A percentile compares a stretch with the other conserved stretches of the same genome.
These are phyloP conservation scores for Choristoneura fumiferana DNA, from an alignment of 1,140 invertebrate species.

Conservation along the genomic window DNA sequence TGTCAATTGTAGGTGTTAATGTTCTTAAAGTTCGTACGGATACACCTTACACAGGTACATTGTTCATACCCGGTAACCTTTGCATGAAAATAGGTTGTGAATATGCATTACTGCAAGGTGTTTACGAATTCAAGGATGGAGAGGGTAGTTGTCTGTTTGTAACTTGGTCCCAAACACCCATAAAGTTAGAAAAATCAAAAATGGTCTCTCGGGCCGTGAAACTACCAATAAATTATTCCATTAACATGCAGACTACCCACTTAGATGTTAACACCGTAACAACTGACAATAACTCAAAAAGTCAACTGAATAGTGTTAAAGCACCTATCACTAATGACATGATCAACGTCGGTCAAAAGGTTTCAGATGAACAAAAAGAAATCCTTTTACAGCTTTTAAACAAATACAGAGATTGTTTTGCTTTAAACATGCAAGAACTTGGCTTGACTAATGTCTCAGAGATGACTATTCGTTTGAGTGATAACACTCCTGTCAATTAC, in stretches of 20 bases:
- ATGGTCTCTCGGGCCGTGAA: not conserved
- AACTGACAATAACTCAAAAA: too few relatives aligned
- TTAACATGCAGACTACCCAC: too few relatives aligned
- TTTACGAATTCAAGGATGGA: slow-evolving; percentile 5
- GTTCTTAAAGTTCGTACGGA: slow-evolving; percentile 6
- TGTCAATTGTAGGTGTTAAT: not conserved
- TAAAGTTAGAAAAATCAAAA: not conserved
- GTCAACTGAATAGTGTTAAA: not conserved
- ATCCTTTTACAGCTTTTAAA: not conserved
- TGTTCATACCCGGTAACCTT: slow-evolving; percentile 19
- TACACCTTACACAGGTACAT: slow-evolving; percentile 6
- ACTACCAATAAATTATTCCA: too few relatives aligned
- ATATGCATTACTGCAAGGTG: slow-evolving; percentile 14
- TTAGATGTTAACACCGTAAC: too few relatives aligned
- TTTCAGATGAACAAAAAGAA: not conserved
- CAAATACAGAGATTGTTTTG: not conserved
- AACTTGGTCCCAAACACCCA: not conserved
- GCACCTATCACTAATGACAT: not conserved
- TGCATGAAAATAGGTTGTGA: slow-evolving; percentile 2
- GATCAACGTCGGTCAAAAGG: not conserved
- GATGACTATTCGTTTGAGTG: not conserved
- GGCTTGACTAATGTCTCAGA: not conserved
- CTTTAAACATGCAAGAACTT: not conserved
- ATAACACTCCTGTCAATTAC: not conserved
- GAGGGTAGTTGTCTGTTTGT: too few relatives aligned